These are phyloP conservation scores for Apaloderma vittatum DNA, from an alignment of 2,113 vertebrate species.

Conservation along the genomic window DNA sequence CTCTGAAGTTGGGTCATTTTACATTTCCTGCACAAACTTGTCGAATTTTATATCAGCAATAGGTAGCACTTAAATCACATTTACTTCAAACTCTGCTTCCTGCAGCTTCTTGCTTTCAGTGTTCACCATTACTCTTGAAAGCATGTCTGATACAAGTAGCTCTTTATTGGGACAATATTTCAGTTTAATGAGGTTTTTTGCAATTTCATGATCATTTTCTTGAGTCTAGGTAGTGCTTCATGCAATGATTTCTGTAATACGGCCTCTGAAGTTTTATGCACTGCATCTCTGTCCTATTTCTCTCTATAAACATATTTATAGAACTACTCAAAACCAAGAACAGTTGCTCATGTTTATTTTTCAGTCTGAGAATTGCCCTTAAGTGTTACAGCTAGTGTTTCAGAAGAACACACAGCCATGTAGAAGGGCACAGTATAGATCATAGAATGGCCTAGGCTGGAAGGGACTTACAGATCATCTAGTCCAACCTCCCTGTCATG, in stretches of 20 bases:
- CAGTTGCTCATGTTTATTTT: not conserved
- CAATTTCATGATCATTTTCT: constrained; percentile 44
- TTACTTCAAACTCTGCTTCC: constrained; percentile 48
- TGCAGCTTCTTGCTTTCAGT: constrained; percentile 49
- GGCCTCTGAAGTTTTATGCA: constrained; percentile 9
- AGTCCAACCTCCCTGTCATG: too few relatives aligned
- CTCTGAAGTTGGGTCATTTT: constrained; percentile 21
- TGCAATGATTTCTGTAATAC: not conserved
- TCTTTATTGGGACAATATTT: constrained; percentile 33
- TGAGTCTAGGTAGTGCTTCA: constrained; percentile 1
- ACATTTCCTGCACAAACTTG: constrained; percentile 41
- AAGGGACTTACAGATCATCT: too few relatives aligned
- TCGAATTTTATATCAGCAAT: constrained; percentile 47
- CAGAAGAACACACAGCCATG: not conserved
- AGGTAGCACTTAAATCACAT: constrained; percentile 45
- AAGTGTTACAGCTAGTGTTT: not conserved
- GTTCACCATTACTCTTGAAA: constrained; percentile 59
- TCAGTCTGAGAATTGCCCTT: not conserved
- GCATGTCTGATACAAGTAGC: not conserved
- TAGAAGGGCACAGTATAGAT: not conserved
- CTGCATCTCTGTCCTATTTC: constrained; percentile 14
- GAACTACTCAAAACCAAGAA: not conserved
- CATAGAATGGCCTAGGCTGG: too few relatives aligned
- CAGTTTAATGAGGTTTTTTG: constrained; percentile 60
- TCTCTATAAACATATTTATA: not conserved